Evolutionary conservation across 1,140 invertebrate genomes (phyloP), one percentile per base, ranked within the genome.

Genomic region (Eumeta japonica): DNA sequence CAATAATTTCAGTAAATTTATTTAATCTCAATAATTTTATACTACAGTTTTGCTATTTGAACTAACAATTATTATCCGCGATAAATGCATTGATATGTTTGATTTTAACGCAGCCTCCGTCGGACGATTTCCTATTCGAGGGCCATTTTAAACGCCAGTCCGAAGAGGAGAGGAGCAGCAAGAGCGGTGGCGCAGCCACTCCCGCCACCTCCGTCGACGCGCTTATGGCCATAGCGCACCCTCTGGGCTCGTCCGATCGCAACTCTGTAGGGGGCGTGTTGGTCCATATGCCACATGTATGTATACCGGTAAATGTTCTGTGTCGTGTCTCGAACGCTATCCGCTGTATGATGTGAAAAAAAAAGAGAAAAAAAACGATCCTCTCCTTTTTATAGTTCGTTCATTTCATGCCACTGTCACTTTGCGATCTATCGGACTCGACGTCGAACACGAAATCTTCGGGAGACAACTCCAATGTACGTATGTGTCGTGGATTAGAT

Each of bases 251-350:
- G n/a, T 43, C 45, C 10, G 87, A 90, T 50, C 79, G 82, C 28
- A 83, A 87, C 65, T 87, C 87, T 1, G 83, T 92, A 32, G 87
- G 89, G 44, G 88, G 88, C 37, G 88, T 91, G 41, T 78, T 92
- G 43, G 88, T 90, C 51, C 87, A 92, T 58, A 91, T 92, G 90
- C 90, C 89, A 46, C 89, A 92, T 80, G 89, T 91, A 77, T 78
- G 84, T 83, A 55, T 46, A 19, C 16, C 28, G 11, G 24, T 30
- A 30, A 30, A 11, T 13, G 5, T 5, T 13, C 7, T 30, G 5
- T 13, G 5, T 14, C 12, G n/a, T 30, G 13, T 30, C 4, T 10
- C 13, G 10, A 10, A 10, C 12, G 5, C 13, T 30, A 30, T 13
- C 5, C 12, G 7, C 28, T 30, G 7, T 10, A 11, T 10, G 20